A percentile compares a stretch with the other conserved stretches of the same genome.
phyloP scores from a whole-genome alignment of 2,113 vertebrate genomes.

The Neodontobutis hainanensis region DNA sequence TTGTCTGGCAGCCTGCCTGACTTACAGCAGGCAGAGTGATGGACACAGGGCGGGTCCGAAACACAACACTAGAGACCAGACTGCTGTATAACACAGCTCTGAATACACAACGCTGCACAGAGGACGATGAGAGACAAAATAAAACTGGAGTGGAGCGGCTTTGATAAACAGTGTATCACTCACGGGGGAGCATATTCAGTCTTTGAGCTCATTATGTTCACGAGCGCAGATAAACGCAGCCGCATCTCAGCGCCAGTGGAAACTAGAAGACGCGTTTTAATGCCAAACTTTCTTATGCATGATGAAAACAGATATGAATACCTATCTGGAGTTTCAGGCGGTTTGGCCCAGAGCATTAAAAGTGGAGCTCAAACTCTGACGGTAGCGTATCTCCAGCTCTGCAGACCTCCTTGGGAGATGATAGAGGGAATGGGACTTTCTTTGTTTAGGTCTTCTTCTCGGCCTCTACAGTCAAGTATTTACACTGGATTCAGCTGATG shows the following conservation, averaged over 20 bases:
- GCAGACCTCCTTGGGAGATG: constrained; percentile 50
- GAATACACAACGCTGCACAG: constrained; percentile 40
- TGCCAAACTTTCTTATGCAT: constrained; percentile 50
- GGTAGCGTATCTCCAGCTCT: constrained; percentile 60
- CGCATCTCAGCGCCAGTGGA: constrained; percentile 56
- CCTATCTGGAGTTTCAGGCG: constrained; percentile 62
- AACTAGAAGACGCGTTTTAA: constrained; percentile 57
- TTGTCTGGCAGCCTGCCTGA: constrained; percentile 60
- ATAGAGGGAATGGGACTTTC: constrained; percentile 54
- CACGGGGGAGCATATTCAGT: constrained; percentile 30
- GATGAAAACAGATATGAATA: constrained; percentile 52
- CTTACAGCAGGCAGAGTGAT: constrained; percentile 55
- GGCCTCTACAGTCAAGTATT: constrained; percentile 34
- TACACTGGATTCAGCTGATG: constrained; percentile 51
- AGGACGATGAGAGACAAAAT: constrained; percentile 54
- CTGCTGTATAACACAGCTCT: constrained; percentile 34
- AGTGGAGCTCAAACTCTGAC: constrained; percentile 51
- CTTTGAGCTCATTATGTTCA: constrained; percentile 72
- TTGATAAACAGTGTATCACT: constrained; percentile 53
- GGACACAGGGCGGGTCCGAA: constrained; percentile 53
- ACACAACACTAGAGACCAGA: constrained; percentile 50
- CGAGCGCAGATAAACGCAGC: constrained; percentile 56
- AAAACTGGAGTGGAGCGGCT: constrained; percentile 32
- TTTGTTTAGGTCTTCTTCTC: constrained; percentile 58
- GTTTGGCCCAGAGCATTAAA: constrained; percentile 61